Percentiles rank a stretch among this genome's conserved stretches.
Evolutionary conservation across 2,888 invertebrate genomes (phyloP).

Genomic region (Ochropleura leucogaster): DNA sequence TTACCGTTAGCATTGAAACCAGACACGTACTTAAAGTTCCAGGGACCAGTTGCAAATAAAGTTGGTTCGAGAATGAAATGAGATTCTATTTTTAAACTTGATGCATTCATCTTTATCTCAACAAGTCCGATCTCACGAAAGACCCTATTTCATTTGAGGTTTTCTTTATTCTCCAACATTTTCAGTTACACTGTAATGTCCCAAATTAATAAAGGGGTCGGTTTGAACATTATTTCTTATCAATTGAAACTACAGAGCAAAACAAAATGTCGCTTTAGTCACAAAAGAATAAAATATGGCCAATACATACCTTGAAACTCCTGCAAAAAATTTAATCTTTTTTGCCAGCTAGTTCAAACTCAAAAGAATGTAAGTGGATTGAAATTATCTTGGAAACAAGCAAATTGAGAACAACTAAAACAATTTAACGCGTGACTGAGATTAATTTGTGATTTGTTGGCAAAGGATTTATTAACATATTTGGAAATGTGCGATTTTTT

Average conservation of each 20-base stretch:
- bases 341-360: constrained; percentile 10
- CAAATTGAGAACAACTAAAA: constrained; percentile 34
- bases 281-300: background rate
- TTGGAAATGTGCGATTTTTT: background rate
- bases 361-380: constrained; percentile 11
- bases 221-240: background rate
- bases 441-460: constrained; percentile 13
- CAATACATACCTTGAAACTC: constrained; percentile 4
- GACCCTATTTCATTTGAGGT: background rate
- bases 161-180: background rate
- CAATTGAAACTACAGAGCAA: background rate
- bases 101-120: background rate
- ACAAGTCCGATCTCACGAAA: background rate
- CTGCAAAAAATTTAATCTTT: constrained; percentile 13
- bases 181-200: no score
- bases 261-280: background rate
- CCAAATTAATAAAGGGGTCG: background rate
- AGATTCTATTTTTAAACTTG: background rate
- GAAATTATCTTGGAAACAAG: constrained; percentile 30
- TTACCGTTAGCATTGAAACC: background rate
- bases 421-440: constrained; percentile 34
- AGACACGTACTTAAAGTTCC: background rate
- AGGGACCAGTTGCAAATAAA: background rate
- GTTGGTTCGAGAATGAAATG: background rate
- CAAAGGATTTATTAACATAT: constrained; percentile 15